Conservation (phyloP, 2,113 vertebrate species). For the Rhombomys opimus region DNA sequence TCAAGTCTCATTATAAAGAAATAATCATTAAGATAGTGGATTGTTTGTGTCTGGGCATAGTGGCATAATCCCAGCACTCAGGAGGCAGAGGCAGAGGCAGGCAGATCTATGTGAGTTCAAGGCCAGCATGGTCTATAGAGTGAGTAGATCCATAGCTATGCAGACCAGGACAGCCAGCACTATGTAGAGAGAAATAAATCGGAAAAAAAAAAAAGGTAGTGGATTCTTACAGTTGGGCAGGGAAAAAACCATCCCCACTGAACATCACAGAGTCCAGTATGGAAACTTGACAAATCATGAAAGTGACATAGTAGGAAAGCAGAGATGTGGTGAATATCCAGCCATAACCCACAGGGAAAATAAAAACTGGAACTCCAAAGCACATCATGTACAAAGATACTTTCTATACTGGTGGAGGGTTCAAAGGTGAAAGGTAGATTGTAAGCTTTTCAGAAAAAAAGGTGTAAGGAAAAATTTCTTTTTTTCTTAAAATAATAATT, state of each 20-base stretch:
- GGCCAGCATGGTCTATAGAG: background rate
- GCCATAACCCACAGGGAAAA: background rate
- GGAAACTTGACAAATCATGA: background rate
- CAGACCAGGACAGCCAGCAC: background rate
- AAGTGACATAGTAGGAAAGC: background rate
- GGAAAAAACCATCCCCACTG: background rate
- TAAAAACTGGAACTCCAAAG: background rate
- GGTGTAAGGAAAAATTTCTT: slow-evolving; percentile 4
- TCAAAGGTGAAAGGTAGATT: background rate
- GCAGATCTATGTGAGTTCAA: background rate
- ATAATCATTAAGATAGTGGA: background rate
- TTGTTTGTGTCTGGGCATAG: background rate
- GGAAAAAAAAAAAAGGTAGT: background rate
- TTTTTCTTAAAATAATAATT: background rate
- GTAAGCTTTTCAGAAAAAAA: background rate
- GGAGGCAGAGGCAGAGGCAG: background rate
- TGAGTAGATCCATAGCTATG: background rate
- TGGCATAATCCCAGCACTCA: background rate
- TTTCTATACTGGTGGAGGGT: background rate
- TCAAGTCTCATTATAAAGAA: background rate
- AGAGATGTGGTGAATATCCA: background rate
- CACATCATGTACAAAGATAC: background rate
- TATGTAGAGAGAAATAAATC: too few relatives aligned
- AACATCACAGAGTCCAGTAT: background rate
- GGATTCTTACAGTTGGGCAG: background rate